Evolutionary conservation across 92 coral and sea anemone genomes (phyloP), one percentile per base, ranked within the genome.

Genomic region (Parazoanthus swiftii): DNA sequence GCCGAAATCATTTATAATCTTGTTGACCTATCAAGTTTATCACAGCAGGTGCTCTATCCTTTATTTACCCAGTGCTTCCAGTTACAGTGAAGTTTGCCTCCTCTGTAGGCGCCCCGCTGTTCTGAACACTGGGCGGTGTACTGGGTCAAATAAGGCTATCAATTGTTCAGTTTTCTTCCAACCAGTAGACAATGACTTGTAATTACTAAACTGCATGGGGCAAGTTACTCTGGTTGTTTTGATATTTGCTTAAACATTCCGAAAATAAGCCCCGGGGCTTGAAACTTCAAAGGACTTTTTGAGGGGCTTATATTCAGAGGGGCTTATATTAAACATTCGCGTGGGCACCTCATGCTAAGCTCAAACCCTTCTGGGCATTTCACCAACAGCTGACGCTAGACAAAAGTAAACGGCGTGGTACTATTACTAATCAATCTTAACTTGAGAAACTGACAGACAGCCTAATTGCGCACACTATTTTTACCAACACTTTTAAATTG

Each of bases 301-400:
- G 51, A 48, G 11, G 9, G 51, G 51, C 51, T 48, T 48, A 48
- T 48, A 48, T 48, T 48, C 11, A 10, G 51, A 48, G 51, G 51
- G 51, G 11, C 51, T 8, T 48, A 48, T 48, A 48, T 48, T 48
- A 48, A 48, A 48, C 51, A 56, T 33, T 16, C 36, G 85, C 29
- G 70, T 36, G 43, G 85, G 14, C 10, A 39, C 71, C 85, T 36
- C 85, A 74, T 37, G 74, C 85, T 54, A 36, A 20, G 85, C 48
- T 54, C 10, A 7, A 11, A 26, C 21, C 73, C 85, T 58, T 56
- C 73, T 80, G 73, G 85, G 70, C 43, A 80, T 80, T 51, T 36
- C 20, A 10, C 35, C 39, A 79, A 44, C 80, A 37, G 80, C 80
- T 76, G 80, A 76, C 9, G 29, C 46, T 38, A 76, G 23, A 76